phyloP scores from a whole-genome alignment of 2,888 invertebrate species.

The Heliconius ismenius region DNA sequence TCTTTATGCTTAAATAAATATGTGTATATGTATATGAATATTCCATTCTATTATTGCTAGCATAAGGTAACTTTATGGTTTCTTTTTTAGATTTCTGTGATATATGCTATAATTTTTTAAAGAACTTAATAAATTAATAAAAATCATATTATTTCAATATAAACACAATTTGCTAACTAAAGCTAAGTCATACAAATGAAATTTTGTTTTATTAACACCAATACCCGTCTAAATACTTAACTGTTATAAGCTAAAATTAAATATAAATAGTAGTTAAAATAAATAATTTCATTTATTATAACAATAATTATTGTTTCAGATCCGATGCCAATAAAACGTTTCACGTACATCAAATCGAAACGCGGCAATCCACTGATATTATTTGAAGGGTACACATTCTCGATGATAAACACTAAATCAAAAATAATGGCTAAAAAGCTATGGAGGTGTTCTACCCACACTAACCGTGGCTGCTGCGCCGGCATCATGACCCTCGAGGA shows the following conservation, averaged over 20 bases:
- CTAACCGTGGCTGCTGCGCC: slow-evolving; percentile 51
- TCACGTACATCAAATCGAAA: slow-evolving; percentile 29
- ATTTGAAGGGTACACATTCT: slow-evolving; percentile 48
- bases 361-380: slow-evolving; percentile 44
- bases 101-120: no score
- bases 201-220: background rate
- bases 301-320: background rate
- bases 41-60: no score
- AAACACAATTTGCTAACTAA: no score
- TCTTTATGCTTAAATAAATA: no score
- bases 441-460: slow-evolving; percentile 56
- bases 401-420: slow-evolving; percentile 35
- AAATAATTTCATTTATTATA: background rate
- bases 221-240: background rate
- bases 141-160: no score
- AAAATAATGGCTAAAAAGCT: slow-evolving; percentile 37
- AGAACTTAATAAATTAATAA: no score
- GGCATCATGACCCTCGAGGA: slow-evolving; percentile 46
- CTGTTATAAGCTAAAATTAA: no score
- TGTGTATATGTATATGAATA: no score
- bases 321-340: background rate
- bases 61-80: no score
- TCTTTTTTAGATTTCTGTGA: no score
- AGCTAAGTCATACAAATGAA: no score
- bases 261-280: no score